Percentiles rank a stretch among this genome's conserved stretches.
phyloP scores from a whole-genome alignment of 2,888 invertebrate genomes.

The Eulithis testata region DNA sequence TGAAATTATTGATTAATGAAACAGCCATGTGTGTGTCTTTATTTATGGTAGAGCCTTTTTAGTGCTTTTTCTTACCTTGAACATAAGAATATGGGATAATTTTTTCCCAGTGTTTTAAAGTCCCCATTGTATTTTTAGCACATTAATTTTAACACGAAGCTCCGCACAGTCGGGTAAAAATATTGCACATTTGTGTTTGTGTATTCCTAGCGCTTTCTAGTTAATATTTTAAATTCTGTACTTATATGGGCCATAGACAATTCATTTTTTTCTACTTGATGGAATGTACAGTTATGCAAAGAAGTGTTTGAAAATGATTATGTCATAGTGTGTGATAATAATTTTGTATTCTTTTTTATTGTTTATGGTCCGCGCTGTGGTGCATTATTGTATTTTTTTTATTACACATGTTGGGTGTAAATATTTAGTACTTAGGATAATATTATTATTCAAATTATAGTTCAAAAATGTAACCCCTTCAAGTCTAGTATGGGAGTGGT shows the following conservation, averaged over 20 bases:
- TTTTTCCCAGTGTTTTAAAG: not conserved
- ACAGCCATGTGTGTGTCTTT: no score
- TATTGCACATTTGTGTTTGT: constrained; percentile 12
- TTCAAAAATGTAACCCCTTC: constrained; percentile 2
- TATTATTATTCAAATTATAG: not conserved
- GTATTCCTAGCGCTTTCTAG: constrained; percentile 6
- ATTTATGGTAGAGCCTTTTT: no score
- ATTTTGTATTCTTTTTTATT: not conserved
- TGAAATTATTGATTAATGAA: no score
- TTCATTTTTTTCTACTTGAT: not conserved
- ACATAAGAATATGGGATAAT: no score
- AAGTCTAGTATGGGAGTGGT: no score
- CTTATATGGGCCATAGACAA: constrained; percentile 3
- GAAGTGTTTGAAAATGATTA: constrained; percentile 3
- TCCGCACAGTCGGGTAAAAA: no score
- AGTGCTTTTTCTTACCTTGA: no score
- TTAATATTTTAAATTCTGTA: constrained; percentile 12
- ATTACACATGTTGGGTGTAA: constrained; percentile 5
- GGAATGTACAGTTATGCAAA: not conserved
- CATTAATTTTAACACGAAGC: constrained; percentile 1
- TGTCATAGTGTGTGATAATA: not conserved
- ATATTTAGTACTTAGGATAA: constrained; percentile 9
- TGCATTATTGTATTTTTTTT: constrained; percentile 4
- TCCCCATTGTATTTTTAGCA: constrained; percentile 14
- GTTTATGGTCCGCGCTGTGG: constrained; percentile 3